A percentile compares a stretch with the other conserved stretches of the same genome.
These are phyloP conservation scores for Rotaria magnacalcarata DNA, from an alignment of 2,888 invertebrate genomes.

Conservation along the genomic window DNA sequence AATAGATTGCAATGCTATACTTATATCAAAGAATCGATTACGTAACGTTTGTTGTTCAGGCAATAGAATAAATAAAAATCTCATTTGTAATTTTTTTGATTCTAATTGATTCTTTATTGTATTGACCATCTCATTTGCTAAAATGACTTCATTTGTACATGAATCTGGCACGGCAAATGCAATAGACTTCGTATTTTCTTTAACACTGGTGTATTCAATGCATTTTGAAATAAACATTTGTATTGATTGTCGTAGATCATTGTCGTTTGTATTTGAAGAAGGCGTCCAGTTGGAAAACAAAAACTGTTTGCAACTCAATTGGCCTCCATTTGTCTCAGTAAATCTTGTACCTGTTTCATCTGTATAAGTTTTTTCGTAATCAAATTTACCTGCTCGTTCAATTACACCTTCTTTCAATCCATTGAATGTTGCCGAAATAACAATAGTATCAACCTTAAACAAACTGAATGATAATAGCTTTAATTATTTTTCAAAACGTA, in stretches of 20 bases:
- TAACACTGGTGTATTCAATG: not conserved
- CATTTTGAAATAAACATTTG: not conserved
- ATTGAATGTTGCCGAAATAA: not conserved
- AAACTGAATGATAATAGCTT: not conserved
- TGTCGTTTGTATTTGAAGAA: not conserved
- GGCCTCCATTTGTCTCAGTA: not conserved
- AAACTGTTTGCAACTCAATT: not conserved
- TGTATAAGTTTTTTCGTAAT: not conserved
- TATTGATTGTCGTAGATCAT: not conserved
- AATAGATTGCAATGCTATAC: not conserved
- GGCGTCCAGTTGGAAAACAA: not conserved
- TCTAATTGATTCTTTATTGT: not conserved
- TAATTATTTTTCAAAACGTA: not conserved
- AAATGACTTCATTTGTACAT: not conserved
- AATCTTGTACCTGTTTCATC: not conserved
- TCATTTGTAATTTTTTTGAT: not conserved
- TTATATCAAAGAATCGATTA: not conserved
- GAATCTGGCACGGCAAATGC: not conserved
- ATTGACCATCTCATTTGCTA: not conserved
- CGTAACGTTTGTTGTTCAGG: not conserved
- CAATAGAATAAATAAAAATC: not conserved
- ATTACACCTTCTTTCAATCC: not conserved
- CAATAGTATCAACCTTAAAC: not conserved
- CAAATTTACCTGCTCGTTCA: not conserved
- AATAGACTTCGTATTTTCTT: not conserved